Conservation (phyloP, 2,888 invertebrate species). For the Cheilosia scutellata region DNA sequence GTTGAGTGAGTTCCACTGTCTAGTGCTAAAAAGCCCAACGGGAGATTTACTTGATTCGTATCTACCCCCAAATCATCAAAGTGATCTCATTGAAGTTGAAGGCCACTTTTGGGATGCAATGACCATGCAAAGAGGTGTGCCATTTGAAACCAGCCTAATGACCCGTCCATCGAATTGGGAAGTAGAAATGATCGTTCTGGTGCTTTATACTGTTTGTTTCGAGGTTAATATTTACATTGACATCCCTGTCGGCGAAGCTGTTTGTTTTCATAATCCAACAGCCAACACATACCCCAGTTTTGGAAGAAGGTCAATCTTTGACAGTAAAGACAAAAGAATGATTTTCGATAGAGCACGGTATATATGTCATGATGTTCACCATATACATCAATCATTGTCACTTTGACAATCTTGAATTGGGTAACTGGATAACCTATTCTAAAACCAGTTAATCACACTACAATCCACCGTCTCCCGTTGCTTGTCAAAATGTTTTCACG, state of each 20-base stretch:
- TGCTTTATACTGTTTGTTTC: conserved; percentile 47
- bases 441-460: conserved; percentile 3
- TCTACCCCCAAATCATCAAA: conserved; percentile 1
- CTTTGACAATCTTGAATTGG: neutral
- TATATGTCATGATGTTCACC: neutral
- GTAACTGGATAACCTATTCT: neutral
- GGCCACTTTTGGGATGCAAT: conserved; percentile 57
- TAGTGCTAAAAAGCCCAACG: neutral
- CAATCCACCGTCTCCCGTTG: neutral
- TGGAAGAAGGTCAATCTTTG: neutral
- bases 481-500: conserved; percentile 26
- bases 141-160: conserved; percentile 1
- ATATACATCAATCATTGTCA: conserved; percentile 1
- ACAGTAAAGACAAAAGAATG: neutral
- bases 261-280: conserved; percentile 9
- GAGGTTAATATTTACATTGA: conserved; percentile 25
- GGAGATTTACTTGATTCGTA: neutral
- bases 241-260: conserved; percentile 14
- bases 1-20: conserved; percentile 1
- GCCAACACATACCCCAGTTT: neutral
- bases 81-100: conserved; percentile 38
- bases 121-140: conserved; percentile 63
- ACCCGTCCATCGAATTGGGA: conserved; percentile 38
- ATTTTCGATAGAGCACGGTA: neutral
- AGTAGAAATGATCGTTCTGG: conserved; percentile 4